phyloP scores from a whole-genome alignment of 1,140 invertebrate species.

The Atta colombica region DNA sequence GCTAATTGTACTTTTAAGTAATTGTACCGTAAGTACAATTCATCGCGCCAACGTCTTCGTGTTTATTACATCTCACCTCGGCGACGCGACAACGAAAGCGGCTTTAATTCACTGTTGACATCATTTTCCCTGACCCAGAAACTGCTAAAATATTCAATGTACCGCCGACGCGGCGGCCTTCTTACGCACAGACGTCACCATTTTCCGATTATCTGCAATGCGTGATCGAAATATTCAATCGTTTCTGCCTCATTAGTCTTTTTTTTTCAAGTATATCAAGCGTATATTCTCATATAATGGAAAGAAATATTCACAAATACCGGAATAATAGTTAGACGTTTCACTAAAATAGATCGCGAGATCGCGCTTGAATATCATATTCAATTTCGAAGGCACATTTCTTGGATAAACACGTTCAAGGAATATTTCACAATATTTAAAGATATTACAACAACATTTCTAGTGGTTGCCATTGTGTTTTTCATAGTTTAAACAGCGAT shows the following conservation, averaged over 20 bases:
- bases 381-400: background rate
- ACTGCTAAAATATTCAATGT: slow-evolving; percentile 75
- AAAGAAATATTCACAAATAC: slow-evolving; percentile 1
- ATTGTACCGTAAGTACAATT: slow-evolving; percentile 34
- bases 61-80: slow-evolving; percentile 62
- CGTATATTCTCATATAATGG: background rate
- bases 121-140: slow-evolving; percentile 80
- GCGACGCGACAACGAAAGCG: slow-evolving; percentile 71
- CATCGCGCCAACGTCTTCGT: slow-evolving; percentile 8
- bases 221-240: slow-evolving; percentile 63
- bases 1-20: slow-evolving; percentile 32
- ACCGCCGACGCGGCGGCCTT: slow-evolving; percentile 63
- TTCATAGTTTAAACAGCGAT: background rate
- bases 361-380: background rate
- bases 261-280: background rate
- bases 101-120: slow-evolving; percentile 79
- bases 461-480: background rate
- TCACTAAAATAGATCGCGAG: background rate
- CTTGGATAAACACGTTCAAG: background rate
- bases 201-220: slow-evolving; percentile 62
- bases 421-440: background rate
- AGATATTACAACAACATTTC: background rate
- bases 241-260: background rate
- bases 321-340: background rate
- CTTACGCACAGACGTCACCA: slow-evolving; percentile 44